phyloP scores from a whole-genome alignment of 2,113 vertebrate genomes.

The Triplophysa siluroides region DNA sequence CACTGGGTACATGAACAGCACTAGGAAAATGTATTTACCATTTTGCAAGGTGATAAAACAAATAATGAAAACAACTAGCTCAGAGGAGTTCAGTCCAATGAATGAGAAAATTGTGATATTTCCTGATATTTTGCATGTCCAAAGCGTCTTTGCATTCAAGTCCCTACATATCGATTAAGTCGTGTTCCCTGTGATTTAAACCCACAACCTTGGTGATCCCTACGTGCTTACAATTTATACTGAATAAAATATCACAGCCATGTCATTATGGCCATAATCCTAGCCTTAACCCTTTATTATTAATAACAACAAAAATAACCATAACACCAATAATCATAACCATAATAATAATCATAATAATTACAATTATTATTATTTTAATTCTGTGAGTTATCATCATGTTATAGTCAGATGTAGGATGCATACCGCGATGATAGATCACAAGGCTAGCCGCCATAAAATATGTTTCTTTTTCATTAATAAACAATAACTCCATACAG shows the following conservation, averaged over 20 bases:
- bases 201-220: too few species aligned
- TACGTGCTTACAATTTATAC: too few species aligned
- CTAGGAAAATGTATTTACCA: conserved; percentile 20
- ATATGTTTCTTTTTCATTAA: conserved; percentile 49
- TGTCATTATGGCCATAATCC: too few species aligned
- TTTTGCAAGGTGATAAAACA: conserved; percentile 26
- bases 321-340: too few species aligned
- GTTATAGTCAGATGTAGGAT: background rate
- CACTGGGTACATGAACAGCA: background rate
- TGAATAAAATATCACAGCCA: background rate
- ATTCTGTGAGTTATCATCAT: background rate
- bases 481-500: background rate
- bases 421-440: conserved; percentile 6
- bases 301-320: too few species aligned
- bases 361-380: background rate
- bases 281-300: too few species aligned
- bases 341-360: too few species aligned
- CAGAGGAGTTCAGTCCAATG: conserved; percentile 12
- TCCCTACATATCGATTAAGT: too few species aligned
- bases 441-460: background rate
- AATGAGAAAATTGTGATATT: conserved; percentile 28
- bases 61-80: background rate
- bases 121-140: background rate
- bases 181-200: too few species aligned
- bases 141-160: too few species aligned